Evolutionary conservation across 2,113 vertebrate species (phyloP).

Genomic region (Pomatostomus ruficeps): DNA sequence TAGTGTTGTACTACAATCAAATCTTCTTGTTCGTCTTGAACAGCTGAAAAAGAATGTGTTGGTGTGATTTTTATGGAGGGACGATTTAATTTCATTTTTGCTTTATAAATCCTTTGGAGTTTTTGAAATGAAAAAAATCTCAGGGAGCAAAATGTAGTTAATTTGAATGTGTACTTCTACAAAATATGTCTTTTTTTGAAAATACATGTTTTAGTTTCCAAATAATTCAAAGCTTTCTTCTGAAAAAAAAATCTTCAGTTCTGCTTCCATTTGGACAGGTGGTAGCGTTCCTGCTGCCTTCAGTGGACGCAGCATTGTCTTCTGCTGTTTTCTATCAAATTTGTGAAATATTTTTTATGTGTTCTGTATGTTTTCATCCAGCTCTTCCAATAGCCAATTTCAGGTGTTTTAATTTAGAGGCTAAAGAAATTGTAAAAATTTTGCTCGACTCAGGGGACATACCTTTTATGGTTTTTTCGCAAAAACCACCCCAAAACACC

Average conservation of each 20-base stretch:
- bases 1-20: neutral
- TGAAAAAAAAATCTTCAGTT: neutral
- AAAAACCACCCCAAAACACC: neutral
- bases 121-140: neutral
- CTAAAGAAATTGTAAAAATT: neutral
- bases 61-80: neutral
- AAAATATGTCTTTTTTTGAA: neutral
- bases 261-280: neutral
- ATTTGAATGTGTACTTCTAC: neutral
- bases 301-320: rapidly evolving
- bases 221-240: neutral
- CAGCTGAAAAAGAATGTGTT: neutral
- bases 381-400: neutral
- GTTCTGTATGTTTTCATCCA: neutral
- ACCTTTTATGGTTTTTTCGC: neutral
- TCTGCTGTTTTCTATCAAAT: neutral
- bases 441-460: neutral
- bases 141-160: neutral
- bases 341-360: neutral
- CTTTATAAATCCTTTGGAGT: neutral
- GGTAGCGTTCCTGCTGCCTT: neutral
- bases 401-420: neutral
- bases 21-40: neutral
- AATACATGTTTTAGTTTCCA: neutral
- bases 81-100: neutral